phyloP scores from a whole-genome alignment of 2,888 invertebrate species.

The Parnassius orleans region DNA sequence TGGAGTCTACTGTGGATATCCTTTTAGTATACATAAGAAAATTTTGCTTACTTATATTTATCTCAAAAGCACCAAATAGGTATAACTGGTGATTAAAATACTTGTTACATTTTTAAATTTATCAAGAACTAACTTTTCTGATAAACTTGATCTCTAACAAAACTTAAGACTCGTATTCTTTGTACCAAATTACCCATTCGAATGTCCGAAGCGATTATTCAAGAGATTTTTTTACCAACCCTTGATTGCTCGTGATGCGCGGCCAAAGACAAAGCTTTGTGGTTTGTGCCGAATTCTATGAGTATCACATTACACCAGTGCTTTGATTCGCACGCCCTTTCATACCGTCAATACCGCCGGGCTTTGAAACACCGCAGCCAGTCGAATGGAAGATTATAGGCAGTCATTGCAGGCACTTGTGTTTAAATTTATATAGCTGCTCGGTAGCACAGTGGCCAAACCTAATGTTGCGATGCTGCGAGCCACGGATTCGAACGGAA shows the following conservation, averaged over 20 bases:
- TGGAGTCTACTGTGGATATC: too few relatives aligned
- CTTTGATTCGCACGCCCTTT: constrained; percentile 48
- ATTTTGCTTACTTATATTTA: too few relatives aligned
- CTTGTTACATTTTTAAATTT: too few relatives aligned
- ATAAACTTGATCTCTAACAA: not conserved
- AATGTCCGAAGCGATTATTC: constrained; percentile 25
- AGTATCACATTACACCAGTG: constrained; percentile 55
- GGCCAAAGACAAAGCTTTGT: constrained; percentile 52
- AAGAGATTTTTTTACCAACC: constrained; percentile 30
- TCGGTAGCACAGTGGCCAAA: too few relatives aligned
- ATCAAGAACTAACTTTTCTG: too few relatives aligned
- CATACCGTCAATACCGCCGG: constrained; percentile 33
- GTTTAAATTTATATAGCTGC: not conserved
- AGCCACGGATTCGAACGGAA: too few relatives aligned
- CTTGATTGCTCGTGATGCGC: constrained; percentile 56
- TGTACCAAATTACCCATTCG: constrained; percentile 21
- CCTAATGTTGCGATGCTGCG: too few relatives aligned
- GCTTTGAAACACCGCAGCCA: constrained; percentile 41
- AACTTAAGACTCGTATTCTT: not conserved
- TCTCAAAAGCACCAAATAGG: too few relatives aligned
- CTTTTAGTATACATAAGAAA: too few relatives aligned
- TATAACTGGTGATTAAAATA: too few relatives aligned
- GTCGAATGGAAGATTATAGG: constrained; percentile 7
- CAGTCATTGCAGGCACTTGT: not conserved
- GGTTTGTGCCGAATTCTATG: constrained; percentile 47